A percentile compares a stretch with the other conserved stretches of the same genome.
Conservation (phyloP, 2,888 invertebrate genomes). For the Brachylomia viminalis region DNA sequence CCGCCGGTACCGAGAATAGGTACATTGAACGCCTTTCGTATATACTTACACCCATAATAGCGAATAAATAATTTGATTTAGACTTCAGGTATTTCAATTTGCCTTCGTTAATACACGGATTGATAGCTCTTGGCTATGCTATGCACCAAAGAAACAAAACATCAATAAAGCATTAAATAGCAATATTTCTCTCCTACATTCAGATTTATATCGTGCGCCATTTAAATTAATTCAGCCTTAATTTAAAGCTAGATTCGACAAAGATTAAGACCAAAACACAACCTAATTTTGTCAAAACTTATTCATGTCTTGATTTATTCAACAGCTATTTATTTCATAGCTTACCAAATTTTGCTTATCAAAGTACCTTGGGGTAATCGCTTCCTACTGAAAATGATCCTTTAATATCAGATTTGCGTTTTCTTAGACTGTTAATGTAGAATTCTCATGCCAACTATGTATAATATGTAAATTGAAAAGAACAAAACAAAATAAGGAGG, state of each 20-base stretch:
- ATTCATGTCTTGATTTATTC: slow-evolving; percentile 66
- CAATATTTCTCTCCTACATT: slow-evolving; percentile 21
- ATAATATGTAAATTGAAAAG: slow-evolving; percentile 76
- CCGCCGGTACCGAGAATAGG: no score
- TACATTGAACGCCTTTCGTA: no score
- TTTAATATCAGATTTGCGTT: slow-evolving; percentile 86
- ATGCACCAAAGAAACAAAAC: slow-evolving; percentile 18
- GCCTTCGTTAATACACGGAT: background rate
- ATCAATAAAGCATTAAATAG: slow-evolving; percentile 14
- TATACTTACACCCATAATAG: no score
- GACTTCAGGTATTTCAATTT: background rate
- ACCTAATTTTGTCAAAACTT: slow-evolving; percentile 59
- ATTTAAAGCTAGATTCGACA: slow-evolving; percentile 65
- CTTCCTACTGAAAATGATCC: slow-evolving; percentile 80
- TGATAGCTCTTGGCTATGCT: background rate
- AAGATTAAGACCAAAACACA: slow-evolving; percentile 61
- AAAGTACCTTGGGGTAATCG: slow-evolving; percentile 69
- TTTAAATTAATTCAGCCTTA: slow-evolving; percentile 59
- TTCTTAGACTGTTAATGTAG: slow-evolving; percentile 76
- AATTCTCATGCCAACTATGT: slow-evolving; percentile 79
- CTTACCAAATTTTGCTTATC: slow-evolving; percentile 68
- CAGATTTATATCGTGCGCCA: slow-evolving; percentile 28
- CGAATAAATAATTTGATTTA: no score
- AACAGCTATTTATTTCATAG: slow-evolving; percentile 65
- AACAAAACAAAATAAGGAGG: slow-evolving; percentile 47